A percentile compares a stretch with the other conserved stretches of the same genome.
phyloP scores from a whole-genome alignment of 2,888 invertebrate species.

The Cephus spinipes region DNA sequence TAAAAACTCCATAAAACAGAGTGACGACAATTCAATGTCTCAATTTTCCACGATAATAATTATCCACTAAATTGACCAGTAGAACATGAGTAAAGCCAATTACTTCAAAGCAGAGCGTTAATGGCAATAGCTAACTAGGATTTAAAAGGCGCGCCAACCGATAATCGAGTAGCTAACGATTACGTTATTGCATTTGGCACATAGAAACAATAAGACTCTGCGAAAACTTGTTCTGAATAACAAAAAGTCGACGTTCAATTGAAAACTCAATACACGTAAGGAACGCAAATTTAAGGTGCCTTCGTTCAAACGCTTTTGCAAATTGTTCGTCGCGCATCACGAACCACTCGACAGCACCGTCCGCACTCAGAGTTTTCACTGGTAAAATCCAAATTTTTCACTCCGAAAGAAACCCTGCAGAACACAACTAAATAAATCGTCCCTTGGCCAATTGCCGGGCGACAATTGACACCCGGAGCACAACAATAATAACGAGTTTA shows the following conservation, averaged over 20 bases:
- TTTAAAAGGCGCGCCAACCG: constrained; percentile 29
- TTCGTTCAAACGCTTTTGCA: constrained; percentile 36
- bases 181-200: constrained; percentile 19
- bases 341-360: constrained; percentile 26
- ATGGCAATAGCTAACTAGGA: constrained; percentile 7
- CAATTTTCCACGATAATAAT: neutral
- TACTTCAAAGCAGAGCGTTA: neutral
- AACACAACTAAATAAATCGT: neutral
- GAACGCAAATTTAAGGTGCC: neutral
- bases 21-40: neutral
- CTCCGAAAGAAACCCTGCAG: neutral
- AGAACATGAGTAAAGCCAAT: neutral
- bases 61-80: neutral
- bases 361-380: constrained; percentile 10
- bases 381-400: neutral
- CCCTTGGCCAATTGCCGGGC: constrained; percentile 1
- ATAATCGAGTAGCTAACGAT: constrained; percentile 23
- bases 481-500: neutral
- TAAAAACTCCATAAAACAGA: neutral
- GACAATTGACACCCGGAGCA: neutral
- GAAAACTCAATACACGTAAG: neutral
- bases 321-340: constrained; percentile 40
- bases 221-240: neutral
- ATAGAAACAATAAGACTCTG: neutral
- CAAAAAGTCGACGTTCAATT: neutral